phyloP scores from a whole-genome alignment of 2,113 vertebrate genomes.

The Hepsetus odoe region DNA sequence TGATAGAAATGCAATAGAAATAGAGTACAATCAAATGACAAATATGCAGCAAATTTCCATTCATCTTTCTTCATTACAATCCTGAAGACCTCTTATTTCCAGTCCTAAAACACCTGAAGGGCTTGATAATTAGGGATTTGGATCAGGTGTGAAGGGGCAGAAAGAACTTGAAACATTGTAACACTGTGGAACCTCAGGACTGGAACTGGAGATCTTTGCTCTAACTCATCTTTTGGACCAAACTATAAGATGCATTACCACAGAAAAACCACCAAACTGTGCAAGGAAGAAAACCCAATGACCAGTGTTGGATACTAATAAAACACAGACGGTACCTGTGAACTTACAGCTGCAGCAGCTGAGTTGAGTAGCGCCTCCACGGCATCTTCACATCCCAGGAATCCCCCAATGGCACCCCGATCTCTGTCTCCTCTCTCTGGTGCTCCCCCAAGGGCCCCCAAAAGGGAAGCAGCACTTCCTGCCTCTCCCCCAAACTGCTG shows the following conservation, averaged over 20 bases:
- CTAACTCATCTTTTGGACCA: no score
- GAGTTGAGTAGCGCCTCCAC: conserved; percentile 93
- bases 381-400: conserved; percentile 93
- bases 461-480: conserved; percentile 72
- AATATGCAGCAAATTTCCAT: no score
- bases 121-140: neutral
- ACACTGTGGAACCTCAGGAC: neutral
- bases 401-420: conserved; percentile 84
- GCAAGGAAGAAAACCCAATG: neutral
- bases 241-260: neutral
- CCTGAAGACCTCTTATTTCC: neutral
- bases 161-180: neutral
- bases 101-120: neutral
- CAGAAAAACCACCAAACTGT: neutral
- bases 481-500: conserved; percentile 95
- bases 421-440: conserved; percentile 73
- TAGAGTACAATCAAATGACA: no score
- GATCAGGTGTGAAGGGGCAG: no score
- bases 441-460: conserved; percentile 72
- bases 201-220: neutral
- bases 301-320: neutral
- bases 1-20: neutral
- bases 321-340: conserved; percentile 78
- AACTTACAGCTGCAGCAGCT: conserved; percentile 82
- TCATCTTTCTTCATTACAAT: neutral